Conservation (phyloP, 2,888 invertebrate genomes). For the Hymenopus coronatus region DNA sequence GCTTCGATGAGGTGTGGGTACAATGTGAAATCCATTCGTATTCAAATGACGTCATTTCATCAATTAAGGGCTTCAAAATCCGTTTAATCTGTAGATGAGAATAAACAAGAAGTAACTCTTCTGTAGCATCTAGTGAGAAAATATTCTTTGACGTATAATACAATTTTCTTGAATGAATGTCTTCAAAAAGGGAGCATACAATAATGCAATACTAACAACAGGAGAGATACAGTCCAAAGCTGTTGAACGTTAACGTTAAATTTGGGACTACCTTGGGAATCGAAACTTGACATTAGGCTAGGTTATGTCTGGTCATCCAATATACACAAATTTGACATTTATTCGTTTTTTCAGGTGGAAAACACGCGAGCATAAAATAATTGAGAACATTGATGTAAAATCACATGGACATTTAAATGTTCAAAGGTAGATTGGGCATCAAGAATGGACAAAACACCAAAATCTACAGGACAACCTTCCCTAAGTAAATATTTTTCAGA, state of each 20-base stretch:
- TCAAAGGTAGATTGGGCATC: background rate
- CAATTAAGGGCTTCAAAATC: background rate
- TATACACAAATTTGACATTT: no score
- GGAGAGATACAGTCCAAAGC: no score
- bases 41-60: background rate
- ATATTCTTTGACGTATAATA: no score
- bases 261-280: background rate
- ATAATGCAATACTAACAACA: no score
- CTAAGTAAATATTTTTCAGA: constrained; percentile 35
- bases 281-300: background rate
- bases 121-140: no score
- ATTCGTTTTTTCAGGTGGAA: background rate
- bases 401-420: background rate
- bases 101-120: no score
- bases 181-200: no score
- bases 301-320: no score
- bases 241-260: background rate
- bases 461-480: constrained; percentile 20
- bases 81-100: no score
- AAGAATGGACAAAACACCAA: background rate
- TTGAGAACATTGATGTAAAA: background rate
- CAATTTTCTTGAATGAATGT: no score
- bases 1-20: background rate
- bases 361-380: background rate
- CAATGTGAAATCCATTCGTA: background rate